Conservation (phyloP, 2,113 vertebrate species). For the Saguinus midas region DNA sequence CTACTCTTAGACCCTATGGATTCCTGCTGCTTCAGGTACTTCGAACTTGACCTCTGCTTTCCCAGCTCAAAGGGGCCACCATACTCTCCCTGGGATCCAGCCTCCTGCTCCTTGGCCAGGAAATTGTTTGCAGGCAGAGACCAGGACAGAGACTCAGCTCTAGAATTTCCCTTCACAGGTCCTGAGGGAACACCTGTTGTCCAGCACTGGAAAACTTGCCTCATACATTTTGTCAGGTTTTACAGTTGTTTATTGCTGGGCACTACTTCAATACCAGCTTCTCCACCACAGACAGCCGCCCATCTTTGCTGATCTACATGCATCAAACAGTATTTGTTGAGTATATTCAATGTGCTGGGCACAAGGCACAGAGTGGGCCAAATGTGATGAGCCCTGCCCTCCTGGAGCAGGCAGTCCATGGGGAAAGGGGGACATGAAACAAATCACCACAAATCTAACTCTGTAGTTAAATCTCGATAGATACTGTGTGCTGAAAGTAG, state of each 20-base stretch:
- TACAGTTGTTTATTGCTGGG: not conserved
- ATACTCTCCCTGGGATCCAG: not conserved
- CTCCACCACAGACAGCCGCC: not conserved
- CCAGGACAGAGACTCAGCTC: not conserved
- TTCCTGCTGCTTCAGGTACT: too few relatives aligned
- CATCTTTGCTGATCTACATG: not conserved
- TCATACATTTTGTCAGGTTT: not conserved
- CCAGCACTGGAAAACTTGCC: not conserved
- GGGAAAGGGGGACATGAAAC: not conserved
- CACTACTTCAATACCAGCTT: not conserved
- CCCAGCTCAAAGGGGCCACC: not conserved
- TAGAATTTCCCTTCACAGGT: too few relatives aligned
- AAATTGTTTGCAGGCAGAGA: not conserved
- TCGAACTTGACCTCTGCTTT: not conserved
- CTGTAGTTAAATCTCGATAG: not conserved
- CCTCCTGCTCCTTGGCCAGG: not conserved
- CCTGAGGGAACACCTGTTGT: not conserved
- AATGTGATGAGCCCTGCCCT: not conserved
- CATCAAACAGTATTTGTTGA: not conserved
- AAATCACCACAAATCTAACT: not conserved
- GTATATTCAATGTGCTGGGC: not conserved
- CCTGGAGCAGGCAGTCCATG: fast-evolving
- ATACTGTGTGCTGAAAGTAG: not conserved
- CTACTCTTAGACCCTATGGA: not conserved
- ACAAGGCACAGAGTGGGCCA: not conserved